These are phyloP conservation scores for Poecile montanus DNA, from an alignment of 2,797 vertebrate genomes.

Conservation along the genomic window DNA sequence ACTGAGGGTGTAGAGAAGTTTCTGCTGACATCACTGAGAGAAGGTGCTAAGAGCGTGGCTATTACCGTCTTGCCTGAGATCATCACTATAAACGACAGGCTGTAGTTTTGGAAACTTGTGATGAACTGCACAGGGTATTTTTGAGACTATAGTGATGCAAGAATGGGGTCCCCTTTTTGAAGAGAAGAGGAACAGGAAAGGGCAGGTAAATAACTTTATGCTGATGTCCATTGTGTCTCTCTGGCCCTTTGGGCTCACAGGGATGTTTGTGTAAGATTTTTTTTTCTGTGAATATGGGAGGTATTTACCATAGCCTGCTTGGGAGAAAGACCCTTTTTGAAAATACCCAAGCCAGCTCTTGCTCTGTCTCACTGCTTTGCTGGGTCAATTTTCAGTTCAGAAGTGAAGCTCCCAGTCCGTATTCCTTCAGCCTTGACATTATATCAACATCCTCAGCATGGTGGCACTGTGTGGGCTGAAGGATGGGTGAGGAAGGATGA, in stretches of 20 bases:
- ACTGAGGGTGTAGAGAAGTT: not conserved
- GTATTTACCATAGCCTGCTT: not conserved
- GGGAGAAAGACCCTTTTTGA: not conserved
- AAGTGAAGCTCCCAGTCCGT: accelerated
- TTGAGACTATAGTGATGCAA: not conserved
- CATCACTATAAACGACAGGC: not conserved
- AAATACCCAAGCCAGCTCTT: not conserved
- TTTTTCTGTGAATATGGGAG: not conserved
- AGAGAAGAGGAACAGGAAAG: not conserved
- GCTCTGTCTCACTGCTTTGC: not conserved
- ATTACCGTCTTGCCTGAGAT: not conserved
- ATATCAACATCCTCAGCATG: accelerated
- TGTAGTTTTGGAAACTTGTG: not conserved
- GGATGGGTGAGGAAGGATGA: not conserved
- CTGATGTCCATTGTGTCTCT: not conserved
- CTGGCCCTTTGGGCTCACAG: not conserved
- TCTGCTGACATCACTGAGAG: not conserved
- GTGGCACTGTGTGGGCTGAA: not conserved
- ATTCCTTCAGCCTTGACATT: not conserved
- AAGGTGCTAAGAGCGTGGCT: not conserved
- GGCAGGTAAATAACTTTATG: not conserved
- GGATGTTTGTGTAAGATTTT: not conserved
- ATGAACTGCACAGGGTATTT: not conserved
- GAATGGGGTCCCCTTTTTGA: not conserved
- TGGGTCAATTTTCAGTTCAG: not conserved